Conservation (phyloP, 53 echinoderm and acorn worm genomes). For the Zoroaster sp. region DNA sequence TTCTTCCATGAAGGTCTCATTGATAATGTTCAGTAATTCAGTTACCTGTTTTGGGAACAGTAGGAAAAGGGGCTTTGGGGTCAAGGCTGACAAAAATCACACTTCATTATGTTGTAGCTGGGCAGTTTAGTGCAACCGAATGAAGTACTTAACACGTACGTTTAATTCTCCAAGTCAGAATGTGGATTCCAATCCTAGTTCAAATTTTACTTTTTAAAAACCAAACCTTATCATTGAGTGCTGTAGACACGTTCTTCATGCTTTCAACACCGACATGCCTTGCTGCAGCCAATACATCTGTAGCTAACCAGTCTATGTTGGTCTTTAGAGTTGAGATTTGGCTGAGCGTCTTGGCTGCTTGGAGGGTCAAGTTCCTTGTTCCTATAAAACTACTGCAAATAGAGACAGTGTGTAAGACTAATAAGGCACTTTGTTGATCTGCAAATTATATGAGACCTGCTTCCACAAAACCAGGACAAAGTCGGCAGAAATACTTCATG, state of each 20-base stretch:
- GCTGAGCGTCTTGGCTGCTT: slow-evolving; percentile 58
- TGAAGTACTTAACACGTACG: too few species aligned
- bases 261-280: slow-evolving; percentile 60
- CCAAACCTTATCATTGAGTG: slow-evolving; percentile 58
- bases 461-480: too few species aligned
- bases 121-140: too few species aligned
- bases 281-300: slow-evolving; percentile 59
- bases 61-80: too few species aligned
- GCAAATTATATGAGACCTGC: too few species aligned
- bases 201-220: neutral
- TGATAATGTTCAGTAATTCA: slow-evolving; percentile 57
- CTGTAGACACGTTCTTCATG: slow-evolving; percentile 59
- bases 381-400: slow-evolving; percentile 7
- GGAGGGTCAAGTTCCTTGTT: slow-evolving; percentile 55
- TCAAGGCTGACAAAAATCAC: too few species aligned
- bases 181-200: neutral
- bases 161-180: too few species aligned
- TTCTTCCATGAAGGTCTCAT: slow-evolving; percentile 75
- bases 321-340: slow-evolving; percentile 15
- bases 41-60: slow-evolving; percentile 43
- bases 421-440: too few species aligned
- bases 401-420: neutral
- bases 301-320: slow-evolving; percentile 61
- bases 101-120: too few species aligned
- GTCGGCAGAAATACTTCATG: too few species aligned